Percentiles rank a stretch among this genome's conserved stretches.
phyloP scores from a whole-genome alignment of 1,140 invertebrate genomes.

The Trachymyrmex septentrionalis region DNA sequence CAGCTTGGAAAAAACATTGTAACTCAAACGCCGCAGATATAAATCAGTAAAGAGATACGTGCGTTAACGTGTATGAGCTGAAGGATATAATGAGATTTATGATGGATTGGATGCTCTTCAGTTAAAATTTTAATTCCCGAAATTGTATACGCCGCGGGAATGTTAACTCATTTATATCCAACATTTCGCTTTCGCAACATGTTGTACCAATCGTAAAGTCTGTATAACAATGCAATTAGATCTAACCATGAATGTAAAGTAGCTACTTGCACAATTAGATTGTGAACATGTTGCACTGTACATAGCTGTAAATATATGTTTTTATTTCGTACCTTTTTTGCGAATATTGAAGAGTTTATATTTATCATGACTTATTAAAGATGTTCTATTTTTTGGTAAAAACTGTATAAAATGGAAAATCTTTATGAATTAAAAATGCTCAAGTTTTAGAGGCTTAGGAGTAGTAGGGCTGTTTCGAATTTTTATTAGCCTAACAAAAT shows the following conservation, averaged over 20 bases:
- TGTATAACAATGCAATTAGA: constrained; percentile 30
- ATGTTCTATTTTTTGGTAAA: background rate
- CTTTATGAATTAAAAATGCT: background rate
- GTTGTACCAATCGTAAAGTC: constrained; percentile 28
- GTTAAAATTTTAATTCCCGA: constrained; percentile 57
- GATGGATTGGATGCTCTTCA: constrained; percentile 23
- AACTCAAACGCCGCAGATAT: constrained; percentile 39
- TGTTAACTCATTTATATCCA: constrained; percentile 58
- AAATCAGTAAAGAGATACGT: constrained; percentile 60
- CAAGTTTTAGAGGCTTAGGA: background rate
- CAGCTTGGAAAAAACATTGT: constrained; percentile 49
- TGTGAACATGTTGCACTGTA: background rate
- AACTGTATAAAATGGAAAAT: background rate
- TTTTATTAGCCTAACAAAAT: background rate
- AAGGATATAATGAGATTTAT: constrained; percentile 60
- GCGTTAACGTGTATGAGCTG: constrained; percentile 15
- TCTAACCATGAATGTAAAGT: constrained; percentile 23
- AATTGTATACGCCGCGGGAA: constrained; percentile 18
- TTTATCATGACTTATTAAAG: background rate
- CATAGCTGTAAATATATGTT: background rate
- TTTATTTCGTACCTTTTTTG: background rate
- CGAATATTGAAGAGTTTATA: background rate
- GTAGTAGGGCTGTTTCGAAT: background rate
- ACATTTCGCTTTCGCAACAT: constrained; percentile 20
- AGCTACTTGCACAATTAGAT: constrained; percentile 12